Conservation (phyloP, 2,113 vertebrate species). For the Perca flavescens region DNA sequence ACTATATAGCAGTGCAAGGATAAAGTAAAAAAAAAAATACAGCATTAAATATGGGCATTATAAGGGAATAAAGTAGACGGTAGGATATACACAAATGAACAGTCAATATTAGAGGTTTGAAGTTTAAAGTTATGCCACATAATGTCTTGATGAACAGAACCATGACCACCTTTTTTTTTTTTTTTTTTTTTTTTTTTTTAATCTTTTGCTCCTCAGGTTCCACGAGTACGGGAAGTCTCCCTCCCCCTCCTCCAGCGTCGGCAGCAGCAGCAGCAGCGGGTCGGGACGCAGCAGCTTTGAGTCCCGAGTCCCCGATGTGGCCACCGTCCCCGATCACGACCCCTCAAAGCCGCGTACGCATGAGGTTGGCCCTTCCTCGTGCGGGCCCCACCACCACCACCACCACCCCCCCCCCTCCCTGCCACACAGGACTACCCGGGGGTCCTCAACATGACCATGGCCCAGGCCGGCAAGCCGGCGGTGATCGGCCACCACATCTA, state of each 20-base stretch:
- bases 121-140: background rate
- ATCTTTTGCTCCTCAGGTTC: conserved; percentile 57
- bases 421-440: conserved; percentile 87
- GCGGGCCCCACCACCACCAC: conserved; percentile 59
- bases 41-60: no score
- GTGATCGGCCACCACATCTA: conserved; percentile 86
- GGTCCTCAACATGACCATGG: conserved; percentile 85
- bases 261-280: conserved; percentile 61
- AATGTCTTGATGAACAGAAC: background rate
- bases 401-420: conserved; percentile 26
- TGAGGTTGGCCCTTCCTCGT: conserved; percentile 70
- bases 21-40: no score
- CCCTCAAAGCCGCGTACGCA: conserved; percentile 68
- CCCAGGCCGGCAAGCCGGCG: conserved; percentile 81
- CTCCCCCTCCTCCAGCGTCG: conserved; percentile 74
- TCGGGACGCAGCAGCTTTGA: conserved; percentile 75
- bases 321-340: conserved; percentile 84
- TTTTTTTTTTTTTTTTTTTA: no score
- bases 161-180: background rate
- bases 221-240: conserved; percentile 79
- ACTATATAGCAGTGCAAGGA: no score
- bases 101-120: no score
- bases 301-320: conserved; percentile 83
- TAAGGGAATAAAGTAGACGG: no score
- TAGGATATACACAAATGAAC: no score